These are phyloP conservation scores for Notodromas monacha DNA, from an alignment of 2,888 invertebrate species.

Conservation along the genomic window DNA sequence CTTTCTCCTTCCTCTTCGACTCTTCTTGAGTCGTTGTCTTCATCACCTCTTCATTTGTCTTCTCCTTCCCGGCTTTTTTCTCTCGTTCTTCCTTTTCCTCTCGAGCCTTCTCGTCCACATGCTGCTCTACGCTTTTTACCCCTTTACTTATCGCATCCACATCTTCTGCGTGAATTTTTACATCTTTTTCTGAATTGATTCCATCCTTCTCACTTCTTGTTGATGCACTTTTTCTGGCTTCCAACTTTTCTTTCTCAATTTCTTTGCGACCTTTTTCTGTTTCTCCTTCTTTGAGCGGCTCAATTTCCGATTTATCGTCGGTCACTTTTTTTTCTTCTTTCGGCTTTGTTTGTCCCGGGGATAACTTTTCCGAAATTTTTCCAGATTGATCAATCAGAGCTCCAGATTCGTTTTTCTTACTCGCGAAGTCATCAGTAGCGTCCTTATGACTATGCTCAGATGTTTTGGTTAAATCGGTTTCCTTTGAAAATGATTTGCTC, in stretches of 20 bases:
- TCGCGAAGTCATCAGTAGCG: no score
- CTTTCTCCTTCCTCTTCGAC: not conserved
- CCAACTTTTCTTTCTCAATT: constrained; percentile 6
- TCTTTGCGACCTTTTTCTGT: constrained; percentile 1
- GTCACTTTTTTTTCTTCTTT: not conserved
- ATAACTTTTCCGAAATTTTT: no score
- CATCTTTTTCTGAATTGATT: no score
- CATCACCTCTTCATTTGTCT: constrained; percentile 1
- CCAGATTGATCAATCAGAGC: no score
- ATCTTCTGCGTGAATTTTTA: no score
- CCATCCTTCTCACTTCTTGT: no score
- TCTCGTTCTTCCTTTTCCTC: not conserved
- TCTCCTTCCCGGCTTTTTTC: not conserved
- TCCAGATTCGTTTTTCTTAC: no score
- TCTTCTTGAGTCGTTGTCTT: constrained; percentile 5
- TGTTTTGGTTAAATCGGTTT: no score
- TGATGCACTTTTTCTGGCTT: not conserved
- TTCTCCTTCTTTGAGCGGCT: not conserved
- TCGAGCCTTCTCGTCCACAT: constrained; percentile 4
- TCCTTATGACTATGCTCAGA: no score
- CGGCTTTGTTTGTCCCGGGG: not conserved
- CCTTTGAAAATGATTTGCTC: no score
- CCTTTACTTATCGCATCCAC: no score
- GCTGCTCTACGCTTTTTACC: no score
- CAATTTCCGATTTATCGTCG: not conserved